phyloP scores from a whole-genome alignment of 2,888 invertebrate genomes.

The Luperina nickerlii region DNA sequence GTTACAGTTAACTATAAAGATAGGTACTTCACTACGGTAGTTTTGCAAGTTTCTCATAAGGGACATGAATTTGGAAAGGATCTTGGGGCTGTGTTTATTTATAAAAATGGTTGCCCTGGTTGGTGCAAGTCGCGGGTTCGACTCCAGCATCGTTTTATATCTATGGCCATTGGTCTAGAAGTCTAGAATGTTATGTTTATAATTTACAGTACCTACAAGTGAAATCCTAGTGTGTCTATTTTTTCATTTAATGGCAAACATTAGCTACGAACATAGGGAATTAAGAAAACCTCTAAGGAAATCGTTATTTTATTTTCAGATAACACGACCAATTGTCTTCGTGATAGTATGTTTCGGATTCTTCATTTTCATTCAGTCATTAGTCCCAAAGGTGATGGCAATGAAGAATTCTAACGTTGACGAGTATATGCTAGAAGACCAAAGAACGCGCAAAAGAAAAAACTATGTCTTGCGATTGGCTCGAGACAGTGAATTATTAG shows the following conservation, averaged over 20 bases:
- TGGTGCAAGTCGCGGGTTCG: neutral
- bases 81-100: neutral
- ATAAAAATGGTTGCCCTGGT: neutral
- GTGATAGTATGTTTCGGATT: constrained; percentile 75
- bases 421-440: constrained; percentile 79
- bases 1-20: neutral
- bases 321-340: constrained; percentile 70
- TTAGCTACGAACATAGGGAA: neutral
- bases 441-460: constrained; percentile 78
- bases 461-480: constrained; percentile 79
- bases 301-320: constrained; percentile 72
- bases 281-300: neutral
- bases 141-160: constrained; percentile 3
- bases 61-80: neutral
- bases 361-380: constrained; percentile 75
- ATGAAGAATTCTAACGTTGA: constrained; percentile 75
- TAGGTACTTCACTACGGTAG: neutral
- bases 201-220: neutral
- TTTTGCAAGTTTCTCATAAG: neutral
- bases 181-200: neutral
- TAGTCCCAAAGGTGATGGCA: constrained; percentile 77
- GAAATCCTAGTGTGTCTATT: neutral
- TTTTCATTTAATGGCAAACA: neutral
- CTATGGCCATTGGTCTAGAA: neutral
- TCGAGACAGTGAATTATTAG: constrained; percentile 73